phyloP scores from a whole-genome alignment of 2,888 invertebrate species.

The Drosophila leonis region DNA sequence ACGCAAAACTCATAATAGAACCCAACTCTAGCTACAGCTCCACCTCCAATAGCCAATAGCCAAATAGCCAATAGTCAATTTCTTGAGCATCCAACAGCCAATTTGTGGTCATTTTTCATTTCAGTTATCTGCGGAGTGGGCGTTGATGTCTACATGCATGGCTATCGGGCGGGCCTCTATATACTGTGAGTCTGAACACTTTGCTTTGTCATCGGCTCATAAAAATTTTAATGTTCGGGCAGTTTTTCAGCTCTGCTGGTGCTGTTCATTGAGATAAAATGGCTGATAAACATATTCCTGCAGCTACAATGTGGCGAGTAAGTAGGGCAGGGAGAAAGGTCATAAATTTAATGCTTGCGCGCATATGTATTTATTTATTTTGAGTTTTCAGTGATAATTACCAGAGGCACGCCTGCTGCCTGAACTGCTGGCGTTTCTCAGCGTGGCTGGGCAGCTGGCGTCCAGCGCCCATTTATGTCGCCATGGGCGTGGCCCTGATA shows the following conservation, averaged over 20 bases:
- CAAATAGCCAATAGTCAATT: conserved; percentile 7
- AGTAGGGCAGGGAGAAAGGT: conserved; percentile 39
- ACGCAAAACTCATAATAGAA: conserved; percentile 17
- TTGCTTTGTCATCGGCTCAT: conserved; percentile 33
- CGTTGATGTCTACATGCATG: conserved; percentile 88
- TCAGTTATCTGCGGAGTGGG: conserved; percentile 89
- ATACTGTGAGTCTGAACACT: conserved; percentile 87
- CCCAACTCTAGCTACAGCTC: neutral
- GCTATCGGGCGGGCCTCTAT: conserved; percentile 87
- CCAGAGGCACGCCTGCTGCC: conserved; percentile 64
- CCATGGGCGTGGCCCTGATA: conserved; percentile 81
- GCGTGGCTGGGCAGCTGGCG: conserved; percentile 82
- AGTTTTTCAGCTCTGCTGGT: conserved; percentile 88
- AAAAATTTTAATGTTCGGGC: conserved; percentile 81
- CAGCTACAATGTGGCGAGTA: conserved; percentile 86
- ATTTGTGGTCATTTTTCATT: conserved; percentile 74
- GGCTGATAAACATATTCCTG: conserved; percentile 88
- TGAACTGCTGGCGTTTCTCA: conserved; percentile 81
- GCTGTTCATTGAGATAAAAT: conserved; percentile 88
- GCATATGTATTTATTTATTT: conserved; percentile 34
- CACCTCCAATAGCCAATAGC: too few relatives aligned
- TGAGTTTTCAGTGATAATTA: conserved; percentile 79
- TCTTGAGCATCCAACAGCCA: conserved; percentile 40
- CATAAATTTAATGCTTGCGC: conserved; percentile 27
- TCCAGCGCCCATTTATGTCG: conserved; percentile 81